Evolutionary conservation across 2,888 invertebrate genomes (phyloP), one percentile per base, ranked within the genome.

Genomic region (Nomada hirtipes): DNA sequence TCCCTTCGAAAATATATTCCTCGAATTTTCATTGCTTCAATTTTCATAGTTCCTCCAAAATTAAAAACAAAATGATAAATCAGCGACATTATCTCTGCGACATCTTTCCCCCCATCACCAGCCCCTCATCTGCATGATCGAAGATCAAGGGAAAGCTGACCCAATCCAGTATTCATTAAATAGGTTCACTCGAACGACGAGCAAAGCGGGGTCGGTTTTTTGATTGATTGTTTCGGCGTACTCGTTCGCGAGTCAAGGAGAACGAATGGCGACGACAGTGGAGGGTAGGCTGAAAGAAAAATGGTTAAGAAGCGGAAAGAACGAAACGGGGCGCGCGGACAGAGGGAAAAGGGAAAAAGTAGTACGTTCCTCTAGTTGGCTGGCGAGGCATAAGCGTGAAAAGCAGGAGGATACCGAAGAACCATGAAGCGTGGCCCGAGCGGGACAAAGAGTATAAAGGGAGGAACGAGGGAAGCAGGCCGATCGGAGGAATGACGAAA

Each of bases 301-400:
- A 80, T 80, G 69, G 69, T 59, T 76, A 57, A 72, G 50, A 64
- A 65, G 36, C 23, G 50, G 36, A 64, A 59, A 63, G 47, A 26
- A 50, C 53, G 61, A 86, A 85, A 84, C 83, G 80, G 79, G 78
- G 74, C 76, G 63, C 67, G 60, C 50, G 71, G 29, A 81, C 68
- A 78, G 67, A 81, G 36, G 47, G 13, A 63, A 73, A 63, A 75
- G 59, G 65, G 67, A 47, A 67, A 57, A 63, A 75, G 59, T 67
- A 59, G 61, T 67, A 26, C 26, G 52, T 60, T 63, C 55, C 53
- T 69, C 64, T 57, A 71, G 79, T 71, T 68, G 75, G 71, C 63
- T 71, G 69, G 52, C 74, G 71, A 42, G 53, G 60, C 75, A 76
- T 68, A 71, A 82, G 75, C 72, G 68, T 79, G 79, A 75, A 79